Conservation (phyloP, 1,140 invertebrate genomes). For the Apolygus lucorum region DNA sequence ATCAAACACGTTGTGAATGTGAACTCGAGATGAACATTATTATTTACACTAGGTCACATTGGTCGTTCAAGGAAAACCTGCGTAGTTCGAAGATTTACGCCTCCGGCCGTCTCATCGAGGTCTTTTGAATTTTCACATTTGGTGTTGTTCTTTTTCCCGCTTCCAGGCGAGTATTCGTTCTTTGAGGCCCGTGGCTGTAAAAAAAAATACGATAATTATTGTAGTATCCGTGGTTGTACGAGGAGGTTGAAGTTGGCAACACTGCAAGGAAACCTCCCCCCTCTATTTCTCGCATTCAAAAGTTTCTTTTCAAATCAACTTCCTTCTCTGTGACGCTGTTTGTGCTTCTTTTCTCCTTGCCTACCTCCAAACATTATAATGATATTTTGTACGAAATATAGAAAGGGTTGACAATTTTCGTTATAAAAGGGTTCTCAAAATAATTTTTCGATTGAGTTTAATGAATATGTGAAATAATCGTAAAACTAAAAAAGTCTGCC, state of each 20-base stretch:
- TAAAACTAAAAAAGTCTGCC: no score
- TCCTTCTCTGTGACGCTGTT: no score
- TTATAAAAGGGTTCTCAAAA: no score
- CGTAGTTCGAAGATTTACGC: neutral
- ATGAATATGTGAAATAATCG: no score
- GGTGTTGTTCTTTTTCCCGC: conserved; percentile 44
- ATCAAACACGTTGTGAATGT: neutral
- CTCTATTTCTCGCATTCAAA: neutral
- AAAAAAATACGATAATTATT: conserved; percentile 29
- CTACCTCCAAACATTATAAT: neutral
- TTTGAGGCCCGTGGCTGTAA: conserved; percentile 62
- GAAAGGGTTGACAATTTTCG: no score
- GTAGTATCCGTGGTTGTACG: neutral
- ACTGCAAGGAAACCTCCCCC: neutral
- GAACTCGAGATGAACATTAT: neutral
- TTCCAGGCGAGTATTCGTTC: conserved; percentile 71
- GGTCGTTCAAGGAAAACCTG: neutral
- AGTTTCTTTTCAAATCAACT: neutral
- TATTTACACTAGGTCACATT: neutral
- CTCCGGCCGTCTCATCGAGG: neutral
- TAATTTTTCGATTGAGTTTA: no score
- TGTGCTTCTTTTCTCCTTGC: neutral
- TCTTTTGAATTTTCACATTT: neutral
- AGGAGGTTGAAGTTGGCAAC: neutral
- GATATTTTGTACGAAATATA: no score